Evolutionary conservation across 2,797 vertebrate species (phyloP), one percentile per base, ranked within the genome.

Genomic region (Ficedula albicollis): DNA sequence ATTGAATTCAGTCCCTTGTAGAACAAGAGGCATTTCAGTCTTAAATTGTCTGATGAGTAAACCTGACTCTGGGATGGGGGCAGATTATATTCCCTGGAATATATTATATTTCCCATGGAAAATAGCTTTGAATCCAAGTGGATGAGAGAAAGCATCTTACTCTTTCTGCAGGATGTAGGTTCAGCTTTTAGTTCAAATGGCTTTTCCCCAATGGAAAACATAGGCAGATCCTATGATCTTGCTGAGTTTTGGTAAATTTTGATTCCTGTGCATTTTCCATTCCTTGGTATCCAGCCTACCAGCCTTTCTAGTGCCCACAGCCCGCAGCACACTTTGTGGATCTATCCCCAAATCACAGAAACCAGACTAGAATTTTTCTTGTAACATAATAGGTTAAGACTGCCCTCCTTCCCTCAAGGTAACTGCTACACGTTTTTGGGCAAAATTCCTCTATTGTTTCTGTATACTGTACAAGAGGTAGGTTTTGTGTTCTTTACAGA

Each of bases 271-370:
- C 55, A 70, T 92, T 87, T 80, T 46, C 44, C 26, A 27, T 38
- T 74, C 36, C 56, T 70, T 21, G 41, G 30, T 58, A 74, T 80
- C 49, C 81, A 83, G 20, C 19, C 44, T 26, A 6, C 15, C 48
- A 66, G 38, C 36, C 62, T 34, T 84, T 84, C 54, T 69, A 73
- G 14, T 16, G 21, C 23, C 59, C 54, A 66, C 34, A 67, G 43
- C 84, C 55, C 67, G 55, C 43, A 88, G 48, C 60, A 69, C 64
- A 73, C 21, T 95, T 82, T 91, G 83, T 90, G 77, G 82, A 95
- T 91, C 93, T 64, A 66, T 56, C 43, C 90, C 88, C 63, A 52
- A 29, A 55, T 88, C 84, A 73, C 1, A 0, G 36, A 59, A 29
- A n/a, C n/a, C 11, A 54, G 23, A 67, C 25, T 23, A 48, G 46